A percentile compares a stretch with the other conserved stretches of the same genome.
Conservation (phyloP, 2,113 vertebrate species). For the Oreochromis tanganicae region DNA sequence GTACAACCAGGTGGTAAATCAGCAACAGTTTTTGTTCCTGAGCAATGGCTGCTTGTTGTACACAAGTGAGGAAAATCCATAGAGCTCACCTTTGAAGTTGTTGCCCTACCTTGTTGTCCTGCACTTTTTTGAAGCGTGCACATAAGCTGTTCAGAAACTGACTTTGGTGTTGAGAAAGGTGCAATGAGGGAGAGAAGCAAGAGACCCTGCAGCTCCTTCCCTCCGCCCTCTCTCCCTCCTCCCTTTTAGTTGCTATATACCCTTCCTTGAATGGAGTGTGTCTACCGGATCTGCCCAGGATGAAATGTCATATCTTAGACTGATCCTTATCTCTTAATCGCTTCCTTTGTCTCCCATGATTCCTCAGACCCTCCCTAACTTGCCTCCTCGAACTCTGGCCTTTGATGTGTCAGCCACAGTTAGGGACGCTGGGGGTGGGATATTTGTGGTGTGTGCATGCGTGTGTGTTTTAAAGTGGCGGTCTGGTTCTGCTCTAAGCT, state of each 20-base stretch:
- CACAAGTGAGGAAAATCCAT: not conserved
- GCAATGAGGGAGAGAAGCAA: conserved; percentile 12
- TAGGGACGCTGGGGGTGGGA: conserved; percentile 75
- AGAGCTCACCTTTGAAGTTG: conserved; percentile 34
- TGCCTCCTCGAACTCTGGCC: conserved; percentile 79
- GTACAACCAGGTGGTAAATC: not conserved
- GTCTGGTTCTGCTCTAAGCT: conserved; percentile 65
- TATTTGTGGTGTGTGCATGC: conserved; percentile 34
- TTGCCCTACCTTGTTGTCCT: conserved; percentile 17
- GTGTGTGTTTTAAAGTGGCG: conserved; percentile 63
- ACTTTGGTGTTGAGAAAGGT: conserved; percentile 37
- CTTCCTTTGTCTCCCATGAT: conserved; percentile 92
- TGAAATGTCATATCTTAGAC: conserved; percentile 97
- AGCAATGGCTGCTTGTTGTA: not conserved
- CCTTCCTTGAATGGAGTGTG: conserved; percentile 84
- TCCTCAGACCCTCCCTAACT: conserved; percentile 86
- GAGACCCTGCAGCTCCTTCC: conserved; percentile 51
- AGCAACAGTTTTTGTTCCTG: not conserved
- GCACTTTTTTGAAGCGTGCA: not conserved
- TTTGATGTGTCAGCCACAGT: conserved; percentile 86
- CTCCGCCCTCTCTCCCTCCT: conserved; percentile 42
- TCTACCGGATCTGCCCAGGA: conserved; percentile 85
- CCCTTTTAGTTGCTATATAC: conserved; percentile 69
- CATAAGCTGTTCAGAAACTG: conserved; percentile 49
- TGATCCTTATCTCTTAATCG: conserved; percentile 96